Evolutionary conservation across 2,113 vertebrate species (phyloP).

Genomic region (Cairina moschata): DNA sequence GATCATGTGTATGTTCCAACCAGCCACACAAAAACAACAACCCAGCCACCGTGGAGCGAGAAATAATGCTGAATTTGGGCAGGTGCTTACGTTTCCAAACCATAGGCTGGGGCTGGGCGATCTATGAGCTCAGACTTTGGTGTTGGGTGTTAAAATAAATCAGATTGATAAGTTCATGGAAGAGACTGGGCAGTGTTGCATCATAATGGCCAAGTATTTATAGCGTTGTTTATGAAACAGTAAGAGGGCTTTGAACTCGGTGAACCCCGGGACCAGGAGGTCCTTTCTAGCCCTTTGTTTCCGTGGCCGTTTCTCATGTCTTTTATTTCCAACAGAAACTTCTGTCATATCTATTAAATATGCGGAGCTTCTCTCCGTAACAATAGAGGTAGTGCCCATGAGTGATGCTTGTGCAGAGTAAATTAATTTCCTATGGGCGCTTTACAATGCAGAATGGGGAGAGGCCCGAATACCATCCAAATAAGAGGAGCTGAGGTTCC

Average conservation of each 20-base stretch:
- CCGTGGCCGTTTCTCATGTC: neutral
- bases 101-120: fast-evolving
- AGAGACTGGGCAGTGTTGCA: neutral
- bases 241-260: neutral
- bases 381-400: neutral
- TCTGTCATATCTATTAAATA: slow-evolving; percentile 11
- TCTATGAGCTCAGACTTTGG: neutral
- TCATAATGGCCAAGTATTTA: slow-evolving; percentile 10
- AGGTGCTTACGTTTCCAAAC: neutral
- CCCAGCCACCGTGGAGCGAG: neutral
- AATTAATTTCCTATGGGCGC: slow-evolving; percentile 13
- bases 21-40: neutral
- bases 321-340: slow-evolving; percentile 25
- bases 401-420: neutral
- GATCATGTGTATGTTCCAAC: neutral
- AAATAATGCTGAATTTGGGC: neutral
- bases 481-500: neutral
- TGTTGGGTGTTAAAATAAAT: neutral
- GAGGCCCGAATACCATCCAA: neutral
- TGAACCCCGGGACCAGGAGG: neutral
- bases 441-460: neutral
- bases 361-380: neutral
- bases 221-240: slow-evolving; percentile 40
- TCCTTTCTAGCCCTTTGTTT: slow-evolving; percentile 21
- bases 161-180: neutral